Evolutionary conservation across 2,888 invertebrate genomes (phyloP).

Genomic region (Orchestes rusci): DNA sequence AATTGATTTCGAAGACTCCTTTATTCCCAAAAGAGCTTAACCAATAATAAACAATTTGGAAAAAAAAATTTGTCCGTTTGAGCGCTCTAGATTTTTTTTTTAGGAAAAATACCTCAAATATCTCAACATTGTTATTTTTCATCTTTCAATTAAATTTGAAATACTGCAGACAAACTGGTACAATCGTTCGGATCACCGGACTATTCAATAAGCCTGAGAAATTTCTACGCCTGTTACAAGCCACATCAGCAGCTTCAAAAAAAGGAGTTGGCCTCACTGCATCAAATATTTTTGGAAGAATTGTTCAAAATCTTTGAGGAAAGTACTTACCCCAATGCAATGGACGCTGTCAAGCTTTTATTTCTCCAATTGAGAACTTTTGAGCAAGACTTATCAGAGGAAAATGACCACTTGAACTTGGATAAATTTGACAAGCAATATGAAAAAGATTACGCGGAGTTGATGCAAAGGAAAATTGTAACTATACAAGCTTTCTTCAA

Average conservation of each 20-base stretch:
- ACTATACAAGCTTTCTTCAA: constrained; percentile 37
- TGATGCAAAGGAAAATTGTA: constrained; percentile 31
- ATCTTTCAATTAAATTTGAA: neutral
- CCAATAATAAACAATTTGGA: too few relatives aligned
- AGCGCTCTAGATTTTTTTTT: too few relatives aligned
- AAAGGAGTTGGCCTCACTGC: constrained; percentile 20
- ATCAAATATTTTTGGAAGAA: constrained; percentile 22
- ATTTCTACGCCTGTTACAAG: constrained; percentile 34
- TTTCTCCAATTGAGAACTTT: constrained; percentile 20
- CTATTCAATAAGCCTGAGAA: constrained; percentile 25
- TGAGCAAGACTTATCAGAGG: constrained; percentile 18
- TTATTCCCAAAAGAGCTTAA: too few relatives aligned
- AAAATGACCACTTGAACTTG: constrained; percentile 13
- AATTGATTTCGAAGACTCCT: too few relatives aligned
- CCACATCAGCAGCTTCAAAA: constrained; percentile 26
- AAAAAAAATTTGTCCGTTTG: too few relatives aligned
- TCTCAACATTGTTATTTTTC: too few relatives aligned
- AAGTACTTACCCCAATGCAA: constrained; percentile 5
- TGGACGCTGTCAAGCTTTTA: constrained; percentile 7
- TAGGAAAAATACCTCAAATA: too few relatives aligned
- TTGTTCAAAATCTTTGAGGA: constrained; percentile 10
- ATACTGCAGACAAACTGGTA: constrained; percentile 33
- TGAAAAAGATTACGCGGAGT: constrained; percentile 29
- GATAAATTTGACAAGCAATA: constrained; percentile 12
- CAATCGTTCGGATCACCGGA: constrained; percentile 34